Evolutionary conservation across 2,113 vertebrate species (phyloP), one percentile per base, ranked within the genome.

Genomic region (Panthera leo): DNA sequence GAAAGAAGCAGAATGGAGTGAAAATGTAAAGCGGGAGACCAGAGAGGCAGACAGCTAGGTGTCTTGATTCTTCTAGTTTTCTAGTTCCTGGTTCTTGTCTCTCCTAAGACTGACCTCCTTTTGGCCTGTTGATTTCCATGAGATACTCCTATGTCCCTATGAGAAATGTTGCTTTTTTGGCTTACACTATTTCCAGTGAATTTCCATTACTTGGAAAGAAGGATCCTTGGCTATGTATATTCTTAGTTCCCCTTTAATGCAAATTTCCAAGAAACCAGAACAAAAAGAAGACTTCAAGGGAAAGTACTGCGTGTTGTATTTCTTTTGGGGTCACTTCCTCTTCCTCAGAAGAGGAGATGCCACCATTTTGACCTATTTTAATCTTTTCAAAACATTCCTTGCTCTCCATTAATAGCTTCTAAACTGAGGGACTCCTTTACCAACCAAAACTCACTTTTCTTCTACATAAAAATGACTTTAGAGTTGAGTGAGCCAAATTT

Each of bases 401-500:
- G 6, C 23, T 92, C 70, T 80, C 61, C 84, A 84, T 53, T 67
- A 76, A 89, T 27, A 96, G 21, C 29, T 76, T 95, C 15, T 82
- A 78, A 95, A 71, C 53, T 9, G 16, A 90, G 31, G 3, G 23
- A 42, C 42, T 39, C 42, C 42, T 80, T 92, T 42, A 90, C 39
- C 8, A 80, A 89, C 31, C 67, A 18, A 89, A 95, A 94, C 18
- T 83, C 48, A 68, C n/a, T 88, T 95, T 85, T 75, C 34, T 89
- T 76, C 25, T 71, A 27, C 14, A 48, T 71, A 86, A 96, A 97
- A 88, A 73, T 88, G 39, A 85, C 88, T 79, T 97, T 95, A 89
- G 90, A 97, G 97, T 96, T 95, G 70, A 95, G 94, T 93, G 82
- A 98, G 95, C 95, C 88, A 96, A 97, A 95, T 97, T 98, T 98